phyloP scores from a whole-genome alignment of 23 tunicate species.

The Oikopleura albicans region DNA sequence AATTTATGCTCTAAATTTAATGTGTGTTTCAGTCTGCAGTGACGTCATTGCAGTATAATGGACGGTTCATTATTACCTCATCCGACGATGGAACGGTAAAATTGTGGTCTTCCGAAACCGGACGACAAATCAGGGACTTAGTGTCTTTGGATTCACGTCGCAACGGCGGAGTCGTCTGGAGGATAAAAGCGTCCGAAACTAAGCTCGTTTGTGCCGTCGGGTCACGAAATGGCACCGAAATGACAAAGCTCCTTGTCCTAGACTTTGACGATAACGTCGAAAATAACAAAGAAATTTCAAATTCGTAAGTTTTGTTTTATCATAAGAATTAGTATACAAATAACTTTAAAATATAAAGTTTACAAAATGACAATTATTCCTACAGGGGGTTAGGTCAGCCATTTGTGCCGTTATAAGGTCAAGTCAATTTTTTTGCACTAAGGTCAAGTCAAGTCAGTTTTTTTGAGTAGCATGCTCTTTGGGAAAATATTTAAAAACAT shows the following conservation, averaged over 20 bases:
- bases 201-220: slow-evolving; percentile 96
- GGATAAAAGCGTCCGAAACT: slow-evolving; percentile 76
- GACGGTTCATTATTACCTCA: slow-evolving; percentile 72
- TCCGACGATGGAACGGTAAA: slow-evolving; percentile 98
- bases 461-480: too few relatives aligned
- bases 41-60: slow-evolving; percentile 67
- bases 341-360: too few relatives aligned
- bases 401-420: too few relatives aligned
- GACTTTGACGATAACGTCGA: slow-evolving; percentile 58
- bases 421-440: too few relatives aligned
- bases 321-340: too few relatives aligned
- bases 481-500: too few relatives aligned
- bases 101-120: slow-evolving; percentile 69
- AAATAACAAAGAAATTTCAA: background rate
- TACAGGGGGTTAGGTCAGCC: too few relatives aligned
- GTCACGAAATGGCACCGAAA: slow-evolving; percentile 84
- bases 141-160: slow-evolving; percentile 81
- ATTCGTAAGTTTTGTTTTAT: background rate
- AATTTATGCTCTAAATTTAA: too few relatives aligned
- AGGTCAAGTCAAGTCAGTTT: too few relatives aligned
- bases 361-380: too few relatives aligned
- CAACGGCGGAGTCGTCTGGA: slow-evolving; percentile 93
- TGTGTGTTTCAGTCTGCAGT: slow-evolving; percentile 84
- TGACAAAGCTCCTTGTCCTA: slow-evolving; percentile 60
- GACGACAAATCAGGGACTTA: slow-evolving; percentile 58